Conservation (phyloP, 2,113 vertebrate species). For the Leiothrix lutea region DNA sequence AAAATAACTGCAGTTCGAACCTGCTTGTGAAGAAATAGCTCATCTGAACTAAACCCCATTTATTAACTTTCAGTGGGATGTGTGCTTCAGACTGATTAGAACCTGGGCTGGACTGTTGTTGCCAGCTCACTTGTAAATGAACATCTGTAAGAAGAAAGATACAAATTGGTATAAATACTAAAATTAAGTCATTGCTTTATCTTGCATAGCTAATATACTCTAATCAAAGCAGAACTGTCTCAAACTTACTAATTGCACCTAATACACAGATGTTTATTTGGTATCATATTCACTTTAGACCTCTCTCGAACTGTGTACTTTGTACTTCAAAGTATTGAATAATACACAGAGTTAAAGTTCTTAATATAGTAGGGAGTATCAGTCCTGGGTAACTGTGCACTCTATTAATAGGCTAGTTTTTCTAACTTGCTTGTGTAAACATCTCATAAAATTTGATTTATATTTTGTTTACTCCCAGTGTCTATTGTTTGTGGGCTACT, state of each 20-base stretch:
- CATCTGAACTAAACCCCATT: background rate
- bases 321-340: background rate
- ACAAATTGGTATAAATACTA: background rate
- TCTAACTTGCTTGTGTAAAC: background rate
- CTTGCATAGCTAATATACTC: background rate
- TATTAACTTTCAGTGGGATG: background rate
- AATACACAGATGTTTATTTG: background rate
- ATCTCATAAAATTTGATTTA: background rate
- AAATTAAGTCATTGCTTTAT: background rate
- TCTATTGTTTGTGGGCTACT: background rate
- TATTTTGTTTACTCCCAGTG: background rate
- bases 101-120: background rate
- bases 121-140: background rate
- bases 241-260: background rate
- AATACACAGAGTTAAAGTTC: background rate
- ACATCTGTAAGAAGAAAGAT: background rate
- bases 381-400: background rate
- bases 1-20: background rate
- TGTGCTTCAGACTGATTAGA: background rate
- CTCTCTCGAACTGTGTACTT: background rate
- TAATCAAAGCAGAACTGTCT: background rate
- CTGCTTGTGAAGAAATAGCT: background rate
- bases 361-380: constrained; percentile 31
- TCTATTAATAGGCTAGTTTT: constrained; percentile 37
- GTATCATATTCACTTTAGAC: background rate